Evolutionary conservation across 2,797 vertebrate species (phyloP).

Genomic region (Paguma larvata): DNA sequence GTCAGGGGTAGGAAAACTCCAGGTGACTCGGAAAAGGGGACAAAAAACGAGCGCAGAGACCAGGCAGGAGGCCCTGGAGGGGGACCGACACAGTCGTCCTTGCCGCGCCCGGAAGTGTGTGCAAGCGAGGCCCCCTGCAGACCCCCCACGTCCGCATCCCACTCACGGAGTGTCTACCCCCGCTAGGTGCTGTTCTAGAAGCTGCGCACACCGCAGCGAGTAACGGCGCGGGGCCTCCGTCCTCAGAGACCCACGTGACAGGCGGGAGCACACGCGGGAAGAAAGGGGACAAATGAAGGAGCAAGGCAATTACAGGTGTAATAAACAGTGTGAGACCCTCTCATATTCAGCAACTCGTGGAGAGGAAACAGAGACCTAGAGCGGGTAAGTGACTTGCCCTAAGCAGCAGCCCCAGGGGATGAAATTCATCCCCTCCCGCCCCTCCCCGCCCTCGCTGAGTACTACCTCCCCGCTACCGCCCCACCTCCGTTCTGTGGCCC

Average conservation of each 20-base stretch:
- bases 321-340: background rate
- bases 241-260: background rate
- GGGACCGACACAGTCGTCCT: background rate
- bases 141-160: background rate
- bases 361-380: background rate
- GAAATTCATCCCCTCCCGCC: background rate
- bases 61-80: background rate
- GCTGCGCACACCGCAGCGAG: background rate
- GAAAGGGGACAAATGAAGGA: conserved; percentile 49
- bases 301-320: background rate
- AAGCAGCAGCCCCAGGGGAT: background rate
- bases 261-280: background rate
- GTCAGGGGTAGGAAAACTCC: background rate
- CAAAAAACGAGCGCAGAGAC: background rate
- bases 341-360: background rate
- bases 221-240: background rate
- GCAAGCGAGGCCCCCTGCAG: background rate
- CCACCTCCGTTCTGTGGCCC: background rate
- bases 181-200: background rate
- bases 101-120: background rate
- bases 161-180: background rate
- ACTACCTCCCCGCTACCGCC: background rate
- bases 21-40: background rate
- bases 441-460: too few species aligned
- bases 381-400: background rate